A percentile compares a stretch with the other conserved stretches of the same genome.
Evolutionary conservation across 1,140 invertebrate genomes (phyloP).

Genomic region (Diprion similis): DNA sequence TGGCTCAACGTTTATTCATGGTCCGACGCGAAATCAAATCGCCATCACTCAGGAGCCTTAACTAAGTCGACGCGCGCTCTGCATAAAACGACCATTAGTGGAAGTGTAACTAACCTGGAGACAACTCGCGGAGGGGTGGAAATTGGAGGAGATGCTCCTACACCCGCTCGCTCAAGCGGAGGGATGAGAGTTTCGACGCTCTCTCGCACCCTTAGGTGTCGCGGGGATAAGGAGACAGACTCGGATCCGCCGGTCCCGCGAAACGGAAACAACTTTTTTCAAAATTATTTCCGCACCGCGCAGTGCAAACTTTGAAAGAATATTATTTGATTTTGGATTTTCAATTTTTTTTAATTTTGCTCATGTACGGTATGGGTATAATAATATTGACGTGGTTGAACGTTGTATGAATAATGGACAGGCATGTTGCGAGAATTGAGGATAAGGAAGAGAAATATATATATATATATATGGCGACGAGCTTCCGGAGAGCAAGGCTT

Average conservation of each 20-base stretch:
- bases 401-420: too few relatives aligned
- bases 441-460: not conserved
- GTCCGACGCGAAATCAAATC: constrained; percentile 15
- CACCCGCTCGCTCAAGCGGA: not conserved
- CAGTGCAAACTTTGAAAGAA: too few relatives aligned
- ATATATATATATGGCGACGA: not conserved
- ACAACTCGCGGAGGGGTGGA: not conserved
- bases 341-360: too few relatives aligned
- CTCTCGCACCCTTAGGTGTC: not conserved
- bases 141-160: constrained; percentile 9
- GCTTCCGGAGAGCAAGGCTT: constrained; percentile 38
- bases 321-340: too few relatives aligned
- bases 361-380: too few relatives aligned
- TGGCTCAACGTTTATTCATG: constrained; percentile 1
- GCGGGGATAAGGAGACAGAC: not conserved
- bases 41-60: constrained; percentile 12
- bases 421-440: not conserved
- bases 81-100: constrained; percentile 23
- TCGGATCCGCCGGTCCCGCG: not conserved
- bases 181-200: constrained; percentile 21
- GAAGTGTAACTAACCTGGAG: constrained; percentile 14
- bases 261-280: not conserved
- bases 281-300: too few relatives aligned
- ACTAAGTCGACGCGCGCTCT: constrained; percentile 12
- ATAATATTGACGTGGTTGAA: too few relatives aligned